Percentiles rank a stretch among this genome's conserved stretches.
These are phyloP conservation scores for Jordanella pulchra DNA, from an alignment of 2,797 vertebrate species.

Conservation along the genomic window DNA sequence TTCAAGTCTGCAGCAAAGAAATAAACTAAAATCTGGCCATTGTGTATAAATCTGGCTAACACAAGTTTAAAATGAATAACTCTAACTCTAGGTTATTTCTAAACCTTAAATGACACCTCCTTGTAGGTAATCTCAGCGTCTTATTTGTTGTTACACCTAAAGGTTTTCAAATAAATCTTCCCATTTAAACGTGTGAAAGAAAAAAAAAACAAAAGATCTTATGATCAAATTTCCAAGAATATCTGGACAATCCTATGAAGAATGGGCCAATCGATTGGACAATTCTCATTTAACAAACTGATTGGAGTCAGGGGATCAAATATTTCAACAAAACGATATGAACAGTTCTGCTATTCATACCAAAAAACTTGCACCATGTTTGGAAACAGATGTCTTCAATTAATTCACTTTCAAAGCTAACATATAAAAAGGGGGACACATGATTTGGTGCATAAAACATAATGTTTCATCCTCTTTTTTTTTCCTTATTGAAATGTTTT, in stretches of 20 bases:
- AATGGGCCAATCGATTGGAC: slow-evolving; percentile 7
- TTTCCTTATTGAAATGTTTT: background rate
- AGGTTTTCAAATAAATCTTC: background rate
- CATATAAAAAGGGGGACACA: too few species aligned
- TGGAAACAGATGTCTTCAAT: background rate
- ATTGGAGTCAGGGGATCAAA: background rate
- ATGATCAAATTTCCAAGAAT: slow-evolving; percentile 24
- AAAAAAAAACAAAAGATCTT: background rate
- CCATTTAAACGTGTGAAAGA: background rate
- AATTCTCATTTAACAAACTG: background rate
- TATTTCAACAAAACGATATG: background rate
- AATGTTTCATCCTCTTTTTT: background rate
- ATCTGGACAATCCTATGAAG: slow-evolving; percentile 19
- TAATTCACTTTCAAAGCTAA: background rate
- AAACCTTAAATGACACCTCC: background rate
- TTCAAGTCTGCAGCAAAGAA: background rate
- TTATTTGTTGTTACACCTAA: background rate
- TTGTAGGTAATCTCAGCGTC: background rate
- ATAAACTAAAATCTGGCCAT: background rate
- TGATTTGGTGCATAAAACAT: background rate
- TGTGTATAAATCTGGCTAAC: background rate
- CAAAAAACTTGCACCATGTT: background rate
- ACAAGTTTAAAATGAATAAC: too few species aligned
- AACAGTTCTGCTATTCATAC: background rate
- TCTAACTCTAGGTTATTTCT: background rate